Conservation (phyloP, 2,888 invertebrate genomes). For the Anaspis maculata region DNA sequence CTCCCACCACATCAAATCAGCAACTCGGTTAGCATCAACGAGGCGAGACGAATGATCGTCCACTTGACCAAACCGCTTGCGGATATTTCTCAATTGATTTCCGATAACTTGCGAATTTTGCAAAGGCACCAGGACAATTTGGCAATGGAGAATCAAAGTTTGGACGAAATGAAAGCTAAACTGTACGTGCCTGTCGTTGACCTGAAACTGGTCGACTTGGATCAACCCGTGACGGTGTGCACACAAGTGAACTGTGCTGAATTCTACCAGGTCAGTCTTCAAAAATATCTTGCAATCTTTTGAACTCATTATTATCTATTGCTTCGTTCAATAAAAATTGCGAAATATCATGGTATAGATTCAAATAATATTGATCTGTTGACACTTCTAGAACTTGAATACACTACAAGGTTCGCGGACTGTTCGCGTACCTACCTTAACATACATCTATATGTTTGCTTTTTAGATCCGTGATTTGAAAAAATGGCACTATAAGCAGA, state of each 20-base stretch:
- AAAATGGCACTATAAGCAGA: conserved; percentile 28
- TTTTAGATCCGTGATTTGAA: too few relatives aligned
- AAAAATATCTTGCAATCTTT: too few relatives aligned
- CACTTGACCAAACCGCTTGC: conserved; percentile 33
- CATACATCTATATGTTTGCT: too few relatives aligned
- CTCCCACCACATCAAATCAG: conserved; percentile 30
- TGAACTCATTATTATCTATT: too few relatives aligned
- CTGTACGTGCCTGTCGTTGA: conserved; percentile 29
- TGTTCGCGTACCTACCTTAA: too few relatives aligned
- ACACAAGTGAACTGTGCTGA: conserved; percentile 23
- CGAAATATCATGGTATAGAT: too few relatives aligned
- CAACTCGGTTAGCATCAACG: conserved; percentile 32
- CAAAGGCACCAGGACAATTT: conserved; percentile 23
- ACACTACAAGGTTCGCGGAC: too few relatives aligned
- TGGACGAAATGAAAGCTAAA: conserved; percentile 27
- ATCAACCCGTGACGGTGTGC: conserved; percentile 31
- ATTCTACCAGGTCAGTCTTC: conserved; percentile 19
- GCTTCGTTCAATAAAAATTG: too few relatives aligned
- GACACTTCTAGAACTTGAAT: too few relatives aligned
- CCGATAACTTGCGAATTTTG: conserved; percentile 28
- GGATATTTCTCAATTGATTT: conserved; percentile 31
- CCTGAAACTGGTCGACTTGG: conserved; percentile 22
- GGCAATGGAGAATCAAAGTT: conserved; percentile 15
- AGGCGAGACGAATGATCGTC: conserved; percentile 30
- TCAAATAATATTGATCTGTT: too few relatives aligned